A percentile compares a stretch with the other conserved stretches of the same genome.
These are phyloP conservation scores for Takifugu bimaculatus DNA, from an alignment of 2,113 vertebrate species.

Conservation along the genomic window DNA sequence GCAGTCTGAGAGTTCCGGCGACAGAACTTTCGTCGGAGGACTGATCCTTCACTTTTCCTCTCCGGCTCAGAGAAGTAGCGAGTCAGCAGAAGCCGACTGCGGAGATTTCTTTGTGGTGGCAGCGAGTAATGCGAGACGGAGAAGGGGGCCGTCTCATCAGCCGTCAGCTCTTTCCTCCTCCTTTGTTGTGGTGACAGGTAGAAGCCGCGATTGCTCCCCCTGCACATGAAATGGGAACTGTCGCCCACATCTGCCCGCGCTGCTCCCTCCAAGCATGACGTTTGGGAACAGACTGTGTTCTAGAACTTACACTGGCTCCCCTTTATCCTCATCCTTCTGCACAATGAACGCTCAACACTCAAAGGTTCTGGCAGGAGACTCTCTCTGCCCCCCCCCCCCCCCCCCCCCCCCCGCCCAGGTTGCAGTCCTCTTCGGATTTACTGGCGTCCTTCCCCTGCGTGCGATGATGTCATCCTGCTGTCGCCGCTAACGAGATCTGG, in stretches of 20 bases:
- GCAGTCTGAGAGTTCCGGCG: constrained; percentile 8
- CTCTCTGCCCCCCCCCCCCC: no score
- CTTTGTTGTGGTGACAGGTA: constrained; percentile 52
- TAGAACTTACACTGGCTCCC: no score
- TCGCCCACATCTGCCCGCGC: neutral
- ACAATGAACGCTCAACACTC: no score
- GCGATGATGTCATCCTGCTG: no score
- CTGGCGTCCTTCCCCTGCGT: no score
- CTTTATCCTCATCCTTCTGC: no score
- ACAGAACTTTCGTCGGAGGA: constrained; percentile 44
- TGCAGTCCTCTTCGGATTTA: no score
- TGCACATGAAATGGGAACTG: neutral
- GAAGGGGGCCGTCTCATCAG: constrained; percentile 40
- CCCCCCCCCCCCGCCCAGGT: no score
- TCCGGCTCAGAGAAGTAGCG: constrained; percentile 41
- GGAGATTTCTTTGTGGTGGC: constrained; percentile 36
- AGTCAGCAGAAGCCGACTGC: constrained; percentile 61
- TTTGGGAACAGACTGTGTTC: no score
- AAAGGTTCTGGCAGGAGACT: no score
- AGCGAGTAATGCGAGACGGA: constrained; percentile 35
- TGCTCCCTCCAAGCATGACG: no score
- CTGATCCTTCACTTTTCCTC: constrained; percentile 14
- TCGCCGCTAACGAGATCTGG: no score
- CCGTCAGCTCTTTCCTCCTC: constrained; percentile 37
- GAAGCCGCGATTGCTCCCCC: constrained; percentile 18